phyloP scores from a whole-genome alignment of 2,113 vertebrate genomes.

The Labeo rohita region DNA sequence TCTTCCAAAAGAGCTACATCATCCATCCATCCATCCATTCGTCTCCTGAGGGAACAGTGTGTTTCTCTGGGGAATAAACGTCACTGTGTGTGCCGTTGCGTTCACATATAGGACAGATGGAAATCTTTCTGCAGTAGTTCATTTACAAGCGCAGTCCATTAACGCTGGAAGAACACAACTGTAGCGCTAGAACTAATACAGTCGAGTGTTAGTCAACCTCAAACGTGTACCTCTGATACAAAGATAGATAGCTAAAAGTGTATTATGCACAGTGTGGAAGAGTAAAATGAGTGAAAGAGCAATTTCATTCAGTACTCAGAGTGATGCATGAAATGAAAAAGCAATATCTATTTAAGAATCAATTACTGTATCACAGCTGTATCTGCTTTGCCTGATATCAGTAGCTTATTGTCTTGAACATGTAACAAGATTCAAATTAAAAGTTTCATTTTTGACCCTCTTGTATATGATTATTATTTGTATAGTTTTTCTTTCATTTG shows the following conservation, averaged over 20 bases:
- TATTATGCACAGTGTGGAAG: not conserved
- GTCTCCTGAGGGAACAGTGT: not conserved
- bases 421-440: conserved; percentile 2
- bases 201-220: not conserved
- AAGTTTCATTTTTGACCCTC: not conserved
- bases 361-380: not conserved
- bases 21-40: not conserved
- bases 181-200: not conserved
- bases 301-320: not conserved
- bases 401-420: conserved; percentile 39
- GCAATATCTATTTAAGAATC: not conserved
- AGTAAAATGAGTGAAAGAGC: not conserved
- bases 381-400: conserved; percentile 10
- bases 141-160: not conserved
- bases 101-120: not conserved
- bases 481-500: not conserved
- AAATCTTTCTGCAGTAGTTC: not conserved
- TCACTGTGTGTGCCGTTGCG: not conserved
- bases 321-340: not conserved
- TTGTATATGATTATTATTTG: not conserved
- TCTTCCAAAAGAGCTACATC: not conserved
- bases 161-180: not conserved
- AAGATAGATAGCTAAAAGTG: not conserved
- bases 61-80: not conserved
- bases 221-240: not conserved